Conservation (phyloP, 2,797 vertebrate species). For the Erpetoichthys calabaricus region DNA sequence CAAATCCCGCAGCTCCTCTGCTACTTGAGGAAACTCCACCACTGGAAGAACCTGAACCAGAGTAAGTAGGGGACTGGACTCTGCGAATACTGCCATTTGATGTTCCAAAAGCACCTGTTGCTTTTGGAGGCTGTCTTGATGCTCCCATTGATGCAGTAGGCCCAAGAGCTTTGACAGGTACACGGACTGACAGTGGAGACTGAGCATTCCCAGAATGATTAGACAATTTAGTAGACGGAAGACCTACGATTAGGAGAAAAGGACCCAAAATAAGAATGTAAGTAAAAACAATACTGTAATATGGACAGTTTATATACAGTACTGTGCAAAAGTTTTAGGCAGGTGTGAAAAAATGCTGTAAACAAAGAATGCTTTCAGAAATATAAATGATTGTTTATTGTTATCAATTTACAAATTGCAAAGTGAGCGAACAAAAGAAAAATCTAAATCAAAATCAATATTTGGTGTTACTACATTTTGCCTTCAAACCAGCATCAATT, state of each 20-base stretch:
- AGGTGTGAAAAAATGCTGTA: too few relatives aligned
- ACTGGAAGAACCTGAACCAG: slow-evolving; percentile 30
- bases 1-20: slow-evolving; percentile 24
- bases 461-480: too few relatives aligned
- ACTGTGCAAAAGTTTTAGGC: too few relatives aligned
- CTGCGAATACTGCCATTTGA: slow-evolving; percentile 36
- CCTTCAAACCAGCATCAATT: too few relatives aligned
- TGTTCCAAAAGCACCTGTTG: slow-evolving; percentile 42
- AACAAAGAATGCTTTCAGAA: too few relatives aligned
- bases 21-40: slow-evolving; percentile 34
- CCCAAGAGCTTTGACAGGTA: slow-evolving; percentile 57
- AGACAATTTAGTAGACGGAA: slow-evolving; percentile 53
- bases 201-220: slow-evolving; percentile 46
- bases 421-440: too few relatives aligned
- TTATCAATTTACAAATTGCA: too few relatives aligned
- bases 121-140: slow-evolving; percentile 49
- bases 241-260: slow-evolving; percentile 32
- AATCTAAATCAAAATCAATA: too few relatives aligned
- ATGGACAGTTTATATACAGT: too few relatives aligned
- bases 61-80: slow-evolving; percentile 37
- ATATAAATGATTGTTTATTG: too few relatives aligned
- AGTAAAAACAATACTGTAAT: not conserved
- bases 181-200: slow-evolving; percentile 49
- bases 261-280: slow-evolving; percentile 10
- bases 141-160: slow-evolving; percentile 46